Conservation (phyloP, 2,888 invertebrate genomes). For the Cheilosia grossa region DNA sequence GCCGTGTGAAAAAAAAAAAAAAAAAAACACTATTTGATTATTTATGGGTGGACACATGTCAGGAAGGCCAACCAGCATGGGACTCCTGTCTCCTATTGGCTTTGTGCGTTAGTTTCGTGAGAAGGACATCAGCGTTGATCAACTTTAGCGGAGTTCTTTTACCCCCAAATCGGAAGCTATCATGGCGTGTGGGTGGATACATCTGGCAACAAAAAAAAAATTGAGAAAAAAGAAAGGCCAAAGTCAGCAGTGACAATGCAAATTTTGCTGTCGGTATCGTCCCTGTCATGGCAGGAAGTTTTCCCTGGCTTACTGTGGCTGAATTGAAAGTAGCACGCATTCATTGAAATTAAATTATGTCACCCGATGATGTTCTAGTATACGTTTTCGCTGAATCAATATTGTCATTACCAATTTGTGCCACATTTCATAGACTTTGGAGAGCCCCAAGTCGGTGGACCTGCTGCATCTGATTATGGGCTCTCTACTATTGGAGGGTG, state of each 20-base stretch:
- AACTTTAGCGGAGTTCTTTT: constrained; percentile 53
- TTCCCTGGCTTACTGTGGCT: constrained; percentile 21
- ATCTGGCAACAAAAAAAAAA: constrained; percentile 7
- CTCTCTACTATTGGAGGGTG: too few species aligned
- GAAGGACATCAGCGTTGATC: constrained; percentile 61
- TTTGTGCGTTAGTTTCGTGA: constrained; percentile 24
- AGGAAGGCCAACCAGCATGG: neutral
- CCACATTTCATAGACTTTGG: too few species aligned
- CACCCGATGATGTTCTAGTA: constrained; percentile 24
- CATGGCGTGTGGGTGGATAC: neutral
- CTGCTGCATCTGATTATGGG: too few species aligned
- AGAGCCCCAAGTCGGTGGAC: too few species aligned
- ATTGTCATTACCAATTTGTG: constrained; percentile 5
- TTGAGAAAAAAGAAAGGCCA: constrained; percentile 23
- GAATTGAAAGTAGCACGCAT: constrained; percentile 53
- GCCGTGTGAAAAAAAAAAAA: neutral
- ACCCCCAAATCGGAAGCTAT: constrained; percentile 1
- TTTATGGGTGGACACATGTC: neutral
- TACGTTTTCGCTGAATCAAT: constrained; percentile 35
- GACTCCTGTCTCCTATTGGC: constrained; percentile 35
- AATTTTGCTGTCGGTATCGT: constrained; percentile 27
- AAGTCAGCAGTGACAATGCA: constrained; percentile 66
- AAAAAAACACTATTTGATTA: neutral
- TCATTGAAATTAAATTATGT: constrained; percentile 70
- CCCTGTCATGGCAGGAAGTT: neutral